A percentile compares a stretch with the other conserved stretches of the same genome.
Conservation (phyloP, 2,888 invertebrate species). For the Drosophila lacicola region DNA sequence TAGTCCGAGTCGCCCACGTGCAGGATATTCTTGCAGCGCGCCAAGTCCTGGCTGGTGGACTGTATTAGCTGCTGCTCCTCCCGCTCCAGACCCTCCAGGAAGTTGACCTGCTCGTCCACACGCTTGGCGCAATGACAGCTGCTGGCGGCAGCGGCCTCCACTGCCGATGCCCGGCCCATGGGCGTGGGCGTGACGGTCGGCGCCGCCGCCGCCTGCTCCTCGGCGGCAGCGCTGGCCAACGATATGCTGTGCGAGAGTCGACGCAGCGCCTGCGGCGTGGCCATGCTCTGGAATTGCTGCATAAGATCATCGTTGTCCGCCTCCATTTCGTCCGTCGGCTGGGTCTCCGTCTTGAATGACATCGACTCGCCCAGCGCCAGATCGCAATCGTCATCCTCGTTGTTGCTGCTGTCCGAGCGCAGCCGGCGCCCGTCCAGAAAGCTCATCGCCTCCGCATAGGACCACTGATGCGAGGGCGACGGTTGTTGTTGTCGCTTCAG, state of each 20-base stretch:
- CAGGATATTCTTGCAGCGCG: constrained; percentile 67
- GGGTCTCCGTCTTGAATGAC: constrained; percentile 55
- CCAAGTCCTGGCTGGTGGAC: constrained; percentile 78
- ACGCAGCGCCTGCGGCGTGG: constrained; percentile 78
- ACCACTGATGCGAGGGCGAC: constrained; percentile 48
- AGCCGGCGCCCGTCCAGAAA: constrained; percentile 45
- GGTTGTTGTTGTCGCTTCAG: constrained; percentile 18
- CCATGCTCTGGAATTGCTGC: constrained; percentile 72
- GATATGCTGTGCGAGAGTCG: constrained; percentile 76
- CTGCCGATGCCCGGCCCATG: constrained; percentile 33
- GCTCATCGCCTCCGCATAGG: constrained; percentile 61
- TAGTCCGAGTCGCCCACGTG: constrained; percentile 82
- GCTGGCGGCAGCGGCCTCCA: constrained; percentile 58
- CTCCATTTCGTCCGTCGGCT: constrained; percentile 62
- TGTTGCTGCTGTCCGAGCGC: constrained; percentile 47
- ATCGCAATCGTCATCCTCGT: constrained; percentile 58
- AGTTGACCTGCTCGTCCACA: constrained; percentile 77
- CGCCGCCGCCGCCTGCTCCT: constrained; percentile 47
- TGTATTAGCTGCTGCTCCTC: constrained; percentile 81
- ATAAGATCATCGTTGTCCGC: constrained; percentile 77
- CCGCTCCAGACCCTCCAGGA: constrained; percentile 72
- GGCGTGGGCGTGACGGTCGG: neutral
- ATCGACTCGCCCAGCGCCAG: constrained; percentile 17
- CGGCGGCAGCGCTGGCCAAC: constrained; percentile 67
- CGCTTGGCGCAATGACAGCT: constrained; percentile 75